These are phyloP conservation scores for Sphyrna mokarran DNA, from an alignment of 2,113 vertebrate species.

Conservation along the genomic window DNA sequence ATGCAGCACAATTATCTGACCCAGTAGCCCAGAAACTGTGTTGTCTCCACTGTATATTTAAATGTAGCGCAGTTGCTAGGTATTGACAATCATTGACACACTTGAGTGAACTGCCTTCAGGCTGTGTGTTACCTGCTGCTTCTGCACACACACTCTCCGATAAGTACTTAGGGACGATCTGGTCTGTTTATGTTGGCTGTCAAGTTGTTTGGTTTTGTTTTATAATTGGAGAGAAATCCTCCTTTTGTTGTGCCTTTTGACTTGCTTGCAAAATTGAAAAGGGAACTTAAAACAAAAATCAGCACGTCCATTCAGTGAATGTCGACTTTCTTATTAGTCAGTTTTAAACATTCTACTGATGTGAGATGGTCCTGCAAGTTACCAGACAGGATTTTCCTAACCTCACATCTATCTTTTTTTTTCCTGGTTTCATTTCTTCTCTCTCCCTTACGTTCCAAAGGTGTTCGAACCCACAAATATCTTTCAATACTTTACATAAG, in stretches of 20 bases:
- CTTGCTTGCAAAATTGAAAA: background rate
- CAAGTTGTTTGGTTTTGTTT: background rate
- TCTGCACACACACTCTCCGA: background rate
- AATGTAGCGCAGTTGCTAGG: background rate
- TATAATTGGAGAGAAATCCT: background rate
- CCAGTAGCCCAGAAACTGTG: background rate
- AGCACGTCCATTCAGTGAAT: background rate
- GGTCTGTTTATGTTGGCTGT: background rate
- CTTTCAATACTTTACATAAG: background rate
- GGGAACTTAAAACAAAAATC: background rate
- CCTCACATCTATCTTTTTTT: background rate
- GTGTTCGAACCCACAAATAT: background rate
- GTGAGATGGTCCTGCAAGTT: background rate
- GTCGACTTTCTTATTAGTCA: background rate
- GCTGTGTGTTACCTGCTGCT: slow-evolving; percentile 6
- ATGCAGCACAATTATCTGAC: background rate
- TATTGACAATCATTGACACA: background rate
- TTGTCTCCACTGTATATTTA: background rate
- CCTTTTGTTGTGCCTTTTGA: background rate
- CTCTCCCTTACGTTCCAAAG: background rate
- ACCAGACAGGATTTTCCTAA: background rate
- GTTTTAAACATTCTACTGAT: background rate
- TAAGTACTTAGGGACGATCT: background rate
- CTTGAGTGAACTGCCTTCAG: background rate
- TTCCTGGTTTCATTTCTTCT: background rate